phyloP scores from a whole-genome alignment of 2,797 vertebrate genomes.

The Lithobates sylvaticus region DNA sequence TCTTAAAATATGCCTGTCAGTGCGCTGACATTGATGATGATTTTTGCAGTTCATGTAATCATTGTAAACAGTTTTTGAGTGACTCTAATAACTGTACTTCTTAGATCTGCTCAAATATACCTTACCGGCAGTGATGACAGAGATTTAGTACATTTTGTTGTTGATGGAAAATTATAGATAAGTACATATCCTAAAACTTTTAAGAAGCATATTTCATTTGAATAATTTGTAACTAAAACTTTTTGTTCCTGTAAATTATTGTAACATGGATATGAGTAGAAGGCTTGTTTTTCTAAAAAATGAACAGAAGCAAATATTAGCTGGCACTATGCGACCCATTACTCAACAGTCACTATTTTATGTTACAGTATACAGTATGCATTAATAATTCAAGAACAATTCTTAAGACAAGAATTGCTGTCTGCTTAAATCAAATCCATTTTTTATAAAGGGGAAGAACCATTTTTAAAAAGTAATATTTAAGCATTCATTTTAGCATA shows the following conservation, averaged over 20 bases:
- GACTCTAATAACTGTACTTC: conserved; percentile 57
- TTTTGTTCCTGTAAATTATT: conserved; percentile 14
- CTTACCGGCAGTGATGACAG: conserved; percentile 35
- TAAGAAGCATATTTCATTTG: conserved; percentile 11
- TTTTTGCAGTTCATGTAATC: conserved; percentile 51
- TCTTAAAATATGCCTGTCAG: conserved; percentile 48
- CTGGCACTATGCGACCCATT: background rate
- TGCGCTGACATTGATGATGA: conserved; percentile 46
- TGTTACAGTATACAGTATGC: background rate
- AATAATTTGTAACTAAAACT: conserved; percentile 40
- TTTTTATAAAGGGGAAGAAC: too few species aligned
- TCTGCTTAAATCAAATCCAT: too few species aligned
- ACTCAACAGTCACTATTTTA: background rate
- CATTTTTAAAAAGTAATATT: too few species aligned
- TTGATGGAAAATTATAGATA: conserved; percentile 50
- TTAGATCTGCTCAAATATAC: conserved; percentile 49
- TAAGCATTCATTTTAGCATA: too few species aligned
- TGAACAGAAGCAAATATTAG: background rate
- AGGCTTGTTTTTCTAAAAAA: background rate
- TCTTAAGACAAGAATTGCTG: too few species aligned
- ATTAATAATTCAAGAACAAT: background rate
- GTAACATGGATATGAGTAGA: background rate
- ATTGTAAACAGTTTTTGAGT: conserved; percentile 56
- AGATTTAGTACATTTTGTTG: conserved; percentile 50
- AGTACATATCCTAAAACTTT: conserved; percentile 46